Conservation (phyloP, 2,888 invertebrate genomes). For the Entomobrya proxima region DNA sequence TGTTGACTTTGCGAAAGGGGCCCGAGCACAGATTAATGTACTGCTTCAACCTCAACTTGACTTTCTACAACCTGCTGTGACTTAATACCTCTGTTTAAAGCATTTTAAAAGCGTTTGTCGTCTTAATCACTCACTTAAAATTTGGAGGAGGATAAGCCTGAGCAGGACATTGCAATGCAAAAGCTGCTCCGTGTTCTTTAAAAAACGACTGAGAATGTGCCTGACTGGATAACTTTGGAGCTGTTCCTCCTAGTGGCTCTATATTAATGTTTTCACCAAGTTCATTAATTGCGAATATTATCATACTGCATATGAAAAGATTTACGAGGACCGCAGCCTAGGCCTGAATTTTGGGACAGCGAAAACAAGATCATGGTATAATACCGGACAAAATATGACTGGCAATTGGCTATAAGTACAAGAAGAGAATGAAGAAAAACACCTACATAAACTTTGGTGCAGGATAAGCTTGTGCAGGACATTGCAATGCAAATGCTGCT, state of each 20-base stretch:
- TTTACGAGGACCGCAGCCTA: not conserved
- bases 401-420: not conserved
- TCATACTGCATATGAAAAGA: slow-evolving; percentile 72
- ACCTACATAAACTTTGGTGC: slow-evolving; percentile 75
- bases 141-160: slow-evolving; percentile 75
- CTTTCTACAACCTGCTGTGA: not conserved
- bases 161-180: slow-evolving; percentile 74
- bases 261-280: too few species aligned
- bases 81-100: not conserved
- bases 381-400: not conserved
- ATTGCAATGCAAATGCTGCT: slow-evolving; percentile 75
- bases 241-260: slow-evolving; percentile 76
- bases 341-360: slow-evolving; percentile 43
- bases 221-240: slow-evolving; percentile 75
- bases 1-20: not conserved
- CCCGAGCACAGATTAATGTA: not conserved
- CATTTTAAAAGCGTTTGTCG: too few species aligned
- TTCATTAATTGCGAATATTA: slow-evolving; percentile 77
- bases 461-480: slow-evolving; percentile 76
- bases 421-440: not conserved
- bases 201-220: slow-evolving; percentile 75
- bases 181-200: slow-evolving; percentile 69
- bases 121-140: slow-evolving; percentile 71
- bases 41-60: not conserved
- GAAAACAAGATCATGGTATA: too few species aligned